A percentile compares a stretch with the other conserved stretches of the same genome.
phyloP scores from a whole-genome alignment of 2,797 vertebrate species.

The Glyptemys insculpta region DNA sequence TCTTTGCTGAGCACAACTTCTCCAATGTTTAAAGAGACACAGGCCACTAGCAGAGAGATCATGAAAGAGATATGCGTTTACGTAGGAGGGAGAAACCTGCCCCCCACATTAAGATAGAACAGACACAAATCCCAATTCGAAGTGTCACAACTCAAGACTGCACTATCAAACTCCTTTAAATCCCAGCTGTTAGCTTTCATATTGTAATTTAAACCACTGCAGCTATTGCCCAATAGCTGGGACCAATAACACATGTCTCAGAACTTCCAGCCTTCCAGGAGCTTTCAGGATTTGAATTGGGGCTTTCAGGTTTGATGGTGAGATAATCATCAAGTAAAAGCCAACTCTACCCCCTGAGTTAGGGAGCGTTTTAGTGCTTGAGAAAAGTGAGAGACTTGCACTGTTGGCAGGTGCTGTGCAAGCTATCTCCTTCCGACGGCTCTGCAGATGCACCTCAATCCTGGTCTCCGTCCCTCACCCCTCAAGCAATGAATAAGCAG shows the following conservation, averaged over 20 bases:
- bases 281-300: neutral
- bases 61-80: neutral
- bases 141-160: rapidly evolving
- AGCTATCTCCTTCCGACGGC: neutral
- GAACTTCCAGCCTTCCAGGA: neutral
- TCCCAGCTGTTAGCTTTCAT: neutral
- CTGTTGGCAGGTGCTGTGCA: neutral
- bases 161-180: neutral
- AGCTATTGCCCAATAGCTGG: neutral
- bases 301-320: neutral
- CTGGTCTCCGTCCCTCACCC: too few relatives aligned
- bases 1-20: constrained; percentile 2
- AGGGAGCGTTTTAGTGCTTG: neutral
- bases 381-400: neutral
- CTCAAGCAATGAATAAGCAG: neutral
- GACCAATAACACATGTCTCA: neutral
- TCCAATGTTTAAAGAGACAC: constrained; percentile 49
- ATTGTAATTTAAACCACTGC: neutral
- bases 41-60: constrained; percentile 51
- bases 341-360: neutral
- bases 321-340: neutral
- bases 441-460: neutral
- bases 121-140: neutral
- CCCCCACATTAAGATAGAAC: neutral
- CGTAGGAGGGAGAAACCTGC: neutral